Percentiles rank a stretch among this genome's conserved stretches.
phyloP scores from a whole-genome alignment of 1,140 invertebrate species.

The Pogonomyrmex californicus region DNA sequence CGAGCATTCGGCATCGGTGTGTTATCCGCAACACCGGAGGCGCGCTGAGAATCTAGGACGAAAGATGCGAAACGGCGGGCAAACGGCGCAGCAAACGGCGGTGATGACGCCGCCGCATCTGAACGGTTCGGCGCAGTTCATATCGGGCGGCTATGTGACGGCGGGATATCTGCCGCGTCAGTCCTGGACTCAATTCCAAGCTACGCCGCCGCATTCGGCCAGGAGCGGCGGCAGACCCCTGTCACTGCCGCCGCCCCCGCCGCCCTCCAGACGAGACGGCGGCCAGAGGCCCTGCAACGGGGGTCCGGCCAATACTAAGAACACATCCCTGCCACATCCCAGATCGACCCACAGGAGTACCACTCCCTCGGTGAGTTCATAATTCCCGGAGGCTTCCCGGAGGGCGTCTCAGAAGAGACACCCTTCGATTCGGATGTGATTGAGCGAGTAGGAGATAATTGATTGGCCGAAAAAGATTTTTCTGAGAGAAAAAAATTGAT shows the following conservation, averaged over 20 bases:
- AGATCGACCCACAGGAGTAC: constrained; percentile 77
- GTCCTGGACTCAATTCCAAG: constrained; percentile 83
- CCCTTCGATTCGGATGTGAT: not conserved
- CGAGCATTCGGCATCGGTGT: constrained; percentile 27
- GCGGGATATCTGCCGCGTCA: constrained; percentile 82
- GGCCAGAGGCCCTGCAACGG: constrained; percentile 74
- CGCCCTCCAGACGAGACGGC: constrained; percentile 78
- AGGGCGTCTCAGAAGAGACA: not conserved
- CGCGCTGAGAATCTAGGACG: constrained; percentile 21
- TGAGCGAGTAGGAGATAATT: not conserved
- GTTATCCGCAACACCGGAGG: not conserved
- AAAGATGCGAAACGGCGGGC: constrained; percentile 84
- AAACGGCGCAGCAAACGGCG: constrained; percentile 83
- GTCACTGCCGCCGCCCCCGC: constrained; percentile 84
- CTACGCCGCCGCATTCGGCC: constrained; percentile 63
- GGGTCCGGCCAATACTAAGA: constrained; percentile 73
- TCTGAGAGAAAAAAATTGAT: not conserved
- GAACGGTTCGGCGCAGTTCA: constrained; percentile 85
- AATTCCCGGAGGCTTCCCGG: not conserved
- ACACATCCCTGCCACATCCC: constrained; percentile 77
- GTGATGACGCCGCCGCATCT: constrained; percentile 85
- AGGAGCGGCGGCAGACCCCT: constrained; percentile 79
- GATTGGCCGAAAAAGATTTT: not conserved
- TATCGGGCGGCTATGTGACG: constrained; percentile 83
- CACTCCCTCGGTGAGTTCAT: constrained; percentile 84